Evolutionary conservation across 2,113 vertebrate genomes (phyloP).

Genomic region (Pseudopodoces humilis): DNA sequence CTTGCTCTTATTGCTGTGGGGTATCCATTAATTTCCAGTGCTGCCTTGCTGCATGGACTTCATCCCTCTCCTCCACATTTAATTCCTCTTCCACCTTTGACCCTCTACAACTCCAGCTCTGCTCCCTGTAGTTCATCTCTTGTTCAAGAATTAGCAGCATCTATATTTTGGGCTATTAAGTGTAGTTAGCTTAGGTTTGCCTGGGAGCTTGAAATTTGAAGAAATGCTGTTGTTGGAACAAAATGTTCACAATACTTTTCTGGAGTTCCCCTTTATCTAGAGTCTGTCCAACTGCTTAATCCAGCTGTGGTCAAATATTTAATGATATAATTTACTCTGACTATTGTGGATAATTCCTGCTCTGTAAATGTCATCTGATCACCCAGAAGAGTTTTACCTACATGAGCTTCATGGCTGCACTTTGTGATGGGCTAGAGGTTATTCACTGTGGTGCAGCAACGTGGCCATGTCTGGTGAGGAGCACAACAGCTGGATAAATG

Average conservation of each 20-base stretch:
- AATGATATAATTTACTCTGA: background rate
- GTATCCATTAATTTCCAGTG: background rate
- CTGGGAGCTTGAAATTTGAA: background rate
- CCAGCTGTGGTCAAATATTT: background rate
- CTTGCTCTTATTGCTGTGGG: background rate
- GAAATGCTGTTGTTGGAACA: background rate
- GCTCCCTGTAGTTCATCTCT: background rate
- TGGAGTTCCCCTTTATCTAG: constrained; percentile 26
- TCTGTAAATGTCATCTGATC: background rate
- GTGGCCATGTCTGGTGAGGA: background rate
- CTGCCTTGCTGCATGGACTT: background rate
- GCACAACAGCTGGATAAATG: background rate
- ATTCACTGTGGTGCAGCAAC: background rate
- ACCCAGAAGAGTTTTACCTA: background rate
- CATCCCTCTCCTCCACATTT: background rate
- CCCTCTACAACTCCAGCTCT: rapidly evolving
- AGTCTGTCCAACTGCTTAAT: background rate
- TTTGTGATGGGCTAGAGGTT: background rate
- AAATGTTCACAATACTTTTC: background rate
- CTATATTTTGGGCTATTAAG: background rate
- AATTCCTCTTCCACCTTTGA: background rate
- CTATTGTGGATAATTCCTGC: background rate
- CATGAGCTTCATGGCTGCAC: background rate
- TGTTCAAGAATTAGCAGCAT: background rate
- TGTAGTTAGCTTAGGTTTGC: background rate